Evolutionary conservation across 2,797 vertebrate species (phyloP), one percentile per base, ranked within the genome.

Genomic region (Acipenser oxyrinchus): DNA sequence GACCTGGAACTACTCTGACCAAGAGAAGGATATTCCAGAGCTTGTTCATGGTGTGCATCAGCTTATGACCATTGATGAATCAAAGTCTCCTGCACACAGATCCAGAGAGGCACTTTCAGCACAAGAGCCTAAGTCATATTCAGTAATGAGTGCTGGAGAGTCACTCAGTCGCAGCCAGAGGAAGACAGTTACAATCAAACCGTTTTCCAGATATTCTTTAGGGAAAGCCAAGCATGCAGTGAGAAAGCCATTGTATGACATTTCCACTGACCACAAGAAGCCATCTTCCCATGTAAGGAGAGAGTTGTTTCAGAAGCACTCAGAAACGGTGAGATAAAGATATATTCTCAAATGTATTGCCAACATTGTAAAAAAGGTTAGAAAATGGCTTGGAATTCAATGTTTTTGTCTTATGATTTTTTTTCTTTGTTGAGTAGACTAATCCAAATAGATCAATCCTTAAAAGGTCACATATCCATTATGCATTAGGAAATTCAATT

Each of bases 201-300:
- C 84, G 1, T 49, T 77, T 18, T 79, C 77, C 1, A 68, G 71
- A 62, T 81, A 79, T 72, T 70, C 83, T 72, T 81, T 76, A 10
- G 79, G 80, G 62, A 73, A 75, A 69, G 53, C 73, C 52, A 79
- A 71, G 2, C 83, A 88, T 65, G 70, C 65, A 0, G 74, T 66
- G 70, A 82, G 86, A 10, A 86, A 72, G 73, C 77, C 72, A 0
- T 72, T 83, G n/a, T 72, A 79, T 70, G 70, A 59, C 1, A 7
- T 72, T 61, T 57, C 4, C 1, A 1, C 37, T 0, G 18, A 2
- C 0, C 1, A 50, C 0, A 0, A 2, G 37, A 81, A 48, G 60
- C 71, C 6, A 77, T 73, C 8, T 63, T 70, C 7, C 80, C 83
- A 48, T 73, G 82, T 63, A 66, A 88, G 88, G 81, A 86, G 75